These are phyloP conservation scores for Hoplias malabaricus DNA, from an alignment of 2,113 vertebrate species.

Conservation along the genomic window DNA sequence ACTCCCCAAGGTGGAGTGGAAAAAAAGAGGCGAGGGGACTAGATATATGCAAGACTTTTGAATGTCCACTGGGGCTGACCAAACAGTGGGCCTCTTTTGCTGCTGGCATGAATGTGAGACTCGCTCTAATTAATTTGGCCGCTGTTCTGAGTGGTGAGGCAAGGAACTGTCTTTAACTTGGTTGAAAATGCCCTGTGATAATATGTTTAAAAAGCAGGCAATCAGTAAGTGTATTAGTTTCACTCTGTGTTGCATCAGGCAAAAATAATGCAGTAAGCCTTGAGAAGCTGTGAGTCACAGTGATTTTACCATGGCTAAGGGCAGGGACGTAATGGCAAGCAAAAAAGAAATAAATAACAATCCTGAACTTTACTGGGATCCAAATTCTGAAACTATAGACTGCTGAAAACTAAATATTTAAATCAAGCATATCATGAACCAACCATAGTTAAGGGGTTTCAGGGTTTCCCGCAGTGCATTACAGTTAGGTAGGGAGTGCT, in stretches of 20 bases:
- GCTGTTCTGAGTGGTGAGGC: neutral
- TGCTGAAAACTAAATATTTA: too few species aligned
- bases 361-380: too few species aligned
- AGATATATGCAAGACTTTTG: neutral
- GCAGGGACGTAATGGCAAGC: too few species aligned
- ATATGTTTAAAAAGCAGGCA: neutral
- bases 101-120: neutral
- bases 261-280: neutral
- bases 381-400: too few species aligned
- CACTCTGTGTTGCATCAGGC: neutral
- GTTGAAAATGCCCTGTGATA: neutral
- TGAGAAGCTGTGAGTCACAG: too few species aligned
- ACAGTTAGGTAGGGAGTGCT: too few species aligned
- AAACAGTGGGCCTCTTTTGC: neutral
- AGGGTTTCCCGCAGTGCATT: too few species aligned
- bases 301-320: too few species aligned
- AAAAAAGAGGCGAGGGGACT: neutral
- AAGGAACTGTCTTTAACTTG: neutral
- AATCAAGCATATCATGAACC: too few species aligned
- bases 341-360: too few species aligned
- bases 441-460: too few species aligned
- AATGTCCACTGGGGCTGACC: neutral
- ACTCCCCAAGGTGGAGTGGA: slow-evolving; percentile 10
- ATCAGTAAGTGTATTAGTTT: neutral
- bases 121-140: slow-evolving; percentile 14